Base-by-base conservation (phyloP, 2,888 invertebrate genomes). In the Tanypteryx hageni region DNA sequence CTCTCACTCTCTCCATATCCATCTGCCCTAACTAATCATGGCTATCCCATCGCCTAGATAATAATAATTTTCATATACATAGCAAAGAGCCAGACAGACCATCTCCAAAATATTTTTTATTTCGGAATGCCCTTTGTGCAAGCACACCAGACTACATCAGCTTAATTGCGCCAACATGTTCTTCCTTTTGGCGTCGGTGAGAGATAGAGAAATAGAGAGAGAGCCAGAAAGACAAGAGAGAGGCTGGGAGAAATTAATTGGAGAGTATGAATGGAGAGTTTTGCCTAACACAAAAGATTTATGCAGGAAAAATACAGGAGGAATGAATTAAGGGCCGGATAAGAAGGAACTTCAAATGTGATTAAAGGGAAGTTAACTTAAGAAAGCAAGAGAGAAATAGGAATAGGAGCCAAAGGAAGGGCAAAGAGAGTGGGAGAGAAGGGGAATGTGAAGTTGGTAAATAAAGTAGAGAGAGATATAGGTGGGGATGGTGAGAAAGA, bases 261-360 rank as follows among this genome's bases (percentile, higher is more conserved):
- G 64, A 64, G 44, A 8, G 61, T 89, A 89, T 68, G 44, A 64
- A 64, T 31, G 68, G 89, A 61, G 89, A 64, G 64, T 86, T 86
- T 59, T 61, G 86, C 86, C 59, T 31, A 18, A 64, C 31, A 89
- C 61, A 89, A 89, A 86, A 89, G 89, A 61, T 31, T 14, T 18
- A 18, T 3, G 31, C 0, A 31, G 16, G 31, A 44, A 83, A 57
- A 83, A 83, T 7, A 64, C 64, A 64, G 3, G 56, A 82, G 82
- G 44, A 5, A 44, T 44, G 44, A 44, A n/a, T n/a, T n/a, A n/a
- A n/a, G n/a, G n/a, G n/a, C n/a, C n/a, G n/a, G n/a, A n/a, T n/a
- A n/a, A 27, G 76, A 76, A 27, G 76, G 22, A 13, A 22, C 68
- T 0, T 68, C 68, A 68, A 68, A 68, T 18, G n/a, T 18, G 68